A percentile compares a stretch with the other conserved stretches of the same genome.
These are phyloP conservation scores for Epirrhoe alternata DNA, from an alignment of 2,888 invertebrate genomes.

Conservation along the genomic window DNA sequence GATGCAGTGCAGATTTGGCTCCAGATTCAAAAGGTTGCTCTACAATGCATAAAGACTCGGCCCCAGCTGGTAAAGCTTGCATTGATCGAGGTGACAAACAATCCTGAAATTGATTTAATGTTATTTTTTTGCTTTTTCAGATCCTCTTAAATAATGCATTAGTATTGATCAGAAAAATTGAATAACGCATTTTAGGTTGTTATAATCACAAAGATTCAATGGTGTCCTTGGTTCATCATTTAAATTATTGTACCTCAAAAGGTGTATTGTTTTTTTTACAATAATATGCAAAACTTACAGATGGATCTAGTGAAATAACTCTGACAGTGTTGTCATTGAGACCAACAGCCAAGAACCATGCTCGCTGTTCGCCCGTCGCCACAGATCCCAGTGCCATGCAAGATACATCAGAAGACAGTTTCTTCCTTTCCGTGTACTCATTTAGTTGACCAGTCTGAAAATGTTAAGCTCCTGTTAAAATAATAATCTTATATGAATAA, in stretches of 20 bases:
- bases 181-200: conserved; percentile 82
- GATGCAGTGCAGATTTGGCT: conserved; percentile 90
- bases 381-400: conserved; percentile 99
- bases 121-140: background rate
- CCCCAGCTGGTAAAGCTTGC: conserved; percentile 97
- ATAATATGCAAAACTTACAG: conserved; percentile 77
- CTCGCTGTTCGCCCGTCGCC: conserved; percentile 96
- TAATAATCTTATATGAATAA: background rate
- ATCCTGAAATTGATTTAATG: conserved; percentile 85
- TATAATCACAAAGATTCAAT: conserved; percentile 80
- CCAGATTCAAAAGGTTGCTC: conserved; percentile 91
- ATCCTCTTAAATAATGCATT: background rate
- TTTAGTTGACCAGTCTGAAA: conserved; percentile 97
- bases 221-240: conserved; percentile 85
- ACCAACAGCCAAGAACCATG: conserved; percentile 98
- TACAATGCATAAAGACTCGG: conserved; percentile 98
- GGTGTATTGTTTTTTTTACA: background rate
- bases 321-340: conserved; percentile 98
- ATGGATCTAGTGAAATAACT: conserved; percentile 98
- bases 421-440: conserved; percentile 98
- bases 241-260: background rate
- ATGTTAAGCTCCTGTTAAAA: conserved; percentile 35
- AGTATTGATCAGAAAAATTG: conserved; percentile 64
- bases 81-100: conserved; percentile 97
- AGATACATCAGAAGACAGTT: conserved; percentile 98